phyloP scores from a whole-genome alignment of 2,888 invertebrate species.

The Schrankia costaestrigalis region DNA sequence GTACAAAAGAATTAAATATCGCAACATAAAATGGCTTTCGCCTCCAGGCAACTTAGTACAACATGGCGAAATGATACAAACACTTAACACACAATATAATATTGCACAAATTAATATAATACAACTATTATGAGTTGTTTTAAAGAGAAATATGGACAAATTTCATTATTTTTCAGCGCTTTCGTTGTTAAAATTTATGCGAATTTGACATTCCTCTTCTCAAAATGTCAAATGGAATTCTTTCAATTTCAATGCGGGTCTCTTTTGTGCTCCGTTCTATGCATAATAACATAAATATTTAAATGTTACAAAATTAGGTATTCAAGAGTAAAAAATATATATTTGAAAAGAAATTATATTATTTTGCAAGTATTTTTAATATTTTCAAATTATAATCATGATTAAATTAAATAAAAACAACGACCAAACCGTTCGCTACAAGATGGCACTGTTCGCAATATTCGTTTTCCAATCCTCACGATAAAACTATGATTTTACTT shows the following conservation, averaged over 20 bases:
- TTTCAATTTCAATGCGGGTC: conserved; percentile 19
- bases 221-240: conserved; percentile 6
- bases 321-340: neutral
- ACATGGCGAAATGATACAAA: conserved; percentile 11
- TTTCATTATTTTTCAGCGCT: conserved; percentile 8
- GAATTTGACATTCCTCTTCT: conserved; percentile 21
- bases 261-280: conserved; percentile 3
- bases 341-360: too few relatives aligned
- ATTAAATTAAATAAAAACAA: too few relatives aligned
- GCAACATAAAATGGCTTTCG: conserved; percentile 41
- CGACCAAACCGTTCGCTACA: too few relatives aligned
- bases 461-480: conserved; percentile 7
- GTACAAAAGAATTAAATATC: conserved; percentile 31
- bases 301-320: neutral
- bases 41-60: conserved; percentile 27
- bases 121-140: neutral
- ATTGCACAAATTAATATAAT: conserved; percentile 7
- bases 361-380: too few relatives aligned
- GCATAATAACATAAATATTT: neutral
- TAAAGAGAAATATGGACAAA: neutral
- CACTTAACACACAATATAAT: conserved; percentile 1
- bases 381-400: too few relatives aligned
- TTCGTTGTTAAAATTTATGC: conserved; percentile 13
- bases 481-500: conserved; percentile 25
- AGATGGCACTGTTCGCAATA: conserved; percentile 20